Evolutionary conservation across 1,140 invertebrate genomes (phyloP).

Genomic region (Nautilus pompilius): DNA sequence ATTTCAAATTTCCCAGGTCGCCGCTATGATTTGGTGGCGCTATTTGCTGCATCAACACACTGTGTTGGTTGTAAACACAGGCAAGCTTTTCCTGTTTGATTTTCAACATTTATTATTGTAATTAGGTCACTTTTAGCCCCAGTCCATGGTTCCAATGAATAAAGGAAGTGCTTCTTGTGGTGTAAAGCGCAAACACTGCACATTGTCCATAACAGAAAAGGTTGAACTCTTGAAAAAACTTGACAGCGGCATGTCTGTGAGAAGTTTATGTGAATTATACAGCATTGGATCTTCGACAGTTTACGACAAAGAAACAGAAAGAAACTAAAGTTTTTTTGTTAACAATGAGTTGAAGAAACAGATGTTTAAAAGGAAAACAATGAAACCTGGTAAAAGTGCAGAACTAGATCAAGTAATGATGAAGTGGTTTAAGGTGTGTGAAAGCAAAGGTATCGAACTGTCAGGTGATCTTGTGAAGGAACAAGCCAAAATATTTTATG

Average conservation of each 20-base stretch:
- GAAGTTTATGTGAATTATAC: not conserved
- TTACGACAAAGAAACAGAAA: not conserved
- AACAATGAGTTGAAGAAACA: not conserved
- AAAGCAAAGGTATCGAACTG: not conserved
- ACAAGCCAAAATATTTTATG: not conserved
- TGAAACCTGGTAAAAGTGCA: not conserved
- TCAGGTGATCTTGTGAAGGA: not conserved
- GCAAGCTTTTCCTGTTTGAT: not conserved
- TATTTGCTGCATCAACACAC: too few species aligned
- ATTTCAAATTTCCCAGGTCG: too few species aligned
- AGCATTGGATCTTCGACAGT: not conserved
- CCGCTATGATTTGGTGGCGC: too few species aligned
- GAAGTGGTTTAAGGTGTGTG: not conserved
- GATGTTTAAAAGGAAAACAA: not conserved
- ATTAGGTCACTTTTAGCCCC: not conserved
- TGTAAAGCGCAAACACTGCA: not conserved
- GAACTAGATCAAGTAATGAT: not conserved
- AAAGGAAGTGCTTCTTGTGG: not conserved
- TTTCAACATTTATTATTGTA: not conserved
- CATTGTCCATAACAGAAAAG: not conserved
- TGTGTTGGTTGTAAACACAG: not conserved
- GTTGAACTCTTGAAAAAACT: not conserved
- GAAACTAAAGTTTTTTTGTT: not conserved
- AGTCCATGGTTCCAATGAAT: not conserved
- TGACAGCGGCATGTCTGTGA: not conserved